Evolutionary conservation across 1,140 invertebrate genomes (phyloP).

Genomic region (Aphidius ervi): DNA sequence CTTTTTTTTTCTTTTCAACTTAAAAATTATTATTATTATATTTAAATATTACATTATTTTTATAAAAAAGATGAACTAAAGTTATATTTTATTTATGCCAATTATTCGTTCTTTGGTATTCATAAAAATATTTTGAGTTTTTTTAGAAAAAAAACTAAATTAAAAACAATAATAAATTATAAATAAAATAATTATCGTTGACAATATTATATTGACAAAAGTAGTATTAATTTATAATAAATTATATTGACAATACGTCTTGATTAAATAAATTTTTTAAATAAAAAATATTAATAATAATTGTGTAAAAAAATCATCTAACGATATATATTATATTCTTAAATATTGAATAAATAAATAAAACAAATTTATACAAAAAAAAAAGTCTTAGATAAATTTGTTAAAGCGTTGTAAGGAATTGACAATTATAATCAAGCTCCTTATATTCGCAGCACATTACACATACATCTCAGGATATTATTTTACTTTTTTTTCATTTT

Average conservation of each 20-base stretch:
- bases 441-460: conserved; percentile 33
- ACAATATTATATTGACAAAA: too few species aligned
- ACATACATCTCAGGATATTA: conserved; percentile 11
- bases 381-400: conserved; percentile 3
- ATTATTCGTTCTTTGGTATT: background rate
- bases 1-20: conserved; percentile 6
- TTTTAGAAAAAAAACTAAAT: background rate
- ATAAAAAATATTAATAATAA: too few species aligned
- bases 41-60: conserved; percentile 10
- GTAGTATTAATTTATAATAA: too few species aligned
- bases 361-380: conserved; percentile 8
- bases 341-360: background rate
- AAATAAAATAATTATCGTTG: too few species aligned
- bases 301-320: too few species aligned
- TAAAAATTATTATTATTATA: conserved; percentile 14
- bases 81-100: too few species aligned
- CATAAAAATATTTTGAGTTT: conserved; percentile 23
- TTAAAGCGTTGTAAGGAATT: background rate
- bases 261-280: too few species aligned
- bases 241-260: too few species aligned
- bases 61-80: conserved; percentile 21
- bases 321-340: too few species aligned
- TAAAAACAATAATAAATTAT: background rate
- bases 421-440: background rate
- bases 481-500: background rate